A percentile compares a stretch with the other conserved stretches of the same genome.
Conservation (phyloP, 2,113 vertebrate genomes). For the Protobothrops flavoviridis region DNA sequence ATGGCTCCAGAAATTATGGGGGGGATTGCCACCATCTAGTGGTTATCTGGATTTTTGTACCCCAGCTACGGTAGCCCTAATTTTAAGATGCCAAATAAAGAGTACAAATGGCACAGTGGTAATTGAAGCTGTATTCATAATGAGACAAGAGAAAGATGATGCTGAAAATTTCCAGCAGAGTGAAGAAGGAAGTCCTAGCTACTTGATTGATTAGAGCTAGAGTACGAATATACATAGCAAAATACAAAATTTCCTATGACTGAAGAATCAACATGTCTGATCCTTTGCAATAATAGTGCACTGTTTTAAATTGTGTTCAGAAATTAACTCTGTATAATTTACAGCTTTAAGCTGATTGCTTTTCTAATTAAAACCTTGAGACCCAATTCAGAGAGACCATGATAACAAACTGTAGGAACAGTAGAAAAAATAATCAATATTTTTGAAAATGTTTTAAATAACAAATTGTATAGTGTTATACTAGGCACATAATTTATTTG, state of each 20-base stretch:
- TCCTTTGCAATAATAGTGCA: neutral
- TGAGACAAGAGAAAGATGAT: neutral
- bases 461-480: neutral
- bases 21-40: neutral
- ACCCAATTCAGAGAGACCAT: neutral
- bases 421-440: neutral
- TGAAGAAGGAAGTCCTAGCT: neutral
- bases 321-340: neutral
- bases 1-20: neutral
- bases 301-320: neutral
- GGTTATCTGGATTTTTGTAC: neutral
- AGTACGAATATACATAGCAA: neutral
- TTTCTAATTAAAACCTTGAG: neutral
- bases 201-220: neutral
- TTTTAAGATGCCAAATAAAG: neutral
- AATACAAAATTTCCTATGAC: neutral
- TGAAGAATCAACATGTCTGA: neutral
- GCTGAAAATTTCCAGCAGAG: neutral
- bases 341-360: neutral
- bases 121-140: neutral
- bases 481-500: neutral
- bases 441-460: slow-evolving; percentile 10
- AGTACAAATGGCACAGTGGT: neutral
- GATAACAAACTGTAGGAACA: neutral
- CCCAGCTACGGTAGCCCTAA: neutral